Evolutionary conservation across 2,113 vertebrate species (phyloP).

Genomic region (Microcebus tavaratra): DNA sequence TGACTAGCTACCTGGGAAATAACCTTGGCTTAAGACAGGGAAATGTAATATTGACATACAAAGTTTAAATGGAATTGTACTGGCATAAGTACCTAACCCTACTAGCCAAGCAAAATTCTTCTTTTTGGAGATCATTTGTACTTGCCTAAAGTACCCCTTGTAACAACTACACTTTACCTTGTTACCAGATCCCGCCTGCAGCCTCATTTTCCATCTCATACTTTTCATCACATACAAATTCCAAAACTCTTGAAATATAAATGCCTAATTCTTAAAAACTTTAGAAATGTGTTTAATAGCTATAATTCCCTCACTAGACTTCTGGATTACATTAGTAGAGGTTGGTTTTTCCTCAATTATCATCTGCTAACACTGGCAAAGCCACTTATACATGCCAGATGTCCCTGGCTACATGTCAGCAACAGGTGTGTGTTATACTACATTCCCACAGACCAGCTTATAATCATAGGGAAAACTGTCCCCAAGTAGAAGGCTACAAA

Average conservation of each 20-base stretch:
- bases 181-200: not conserved
- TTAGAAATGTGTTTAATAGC: not conserved
- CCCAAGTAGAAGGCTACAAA: not conserved
- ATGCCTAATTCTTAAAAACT: not conserved
- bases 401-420: not conserved
- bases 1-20: not conserved
- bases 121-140: not conserved
- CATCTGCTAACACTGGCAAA: not conserved
- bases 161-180: not conserved
- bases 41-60: not conserved
- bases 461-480: not conserved
- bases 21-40: not conserved
- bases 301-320: not conserved
- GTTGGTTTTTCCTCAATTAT: not conserved
- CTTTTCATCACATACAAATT: not conserved
- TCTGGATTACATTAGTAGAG: not conserved
- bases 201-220: not conserved
- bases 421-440: not conserved
- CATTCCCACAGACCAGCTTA: not conserved
- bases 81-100: not conserved
- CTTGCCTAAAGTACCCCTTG: not conserved
- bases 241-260: not conserved
- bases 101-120: not conserved
- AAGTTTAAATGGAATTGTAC: not conserved
- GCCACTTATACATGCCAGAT: not conserved